Conservation (phyloP, 2,797 vertebrate genomes). For the Malurus leucopterus region DNA sequence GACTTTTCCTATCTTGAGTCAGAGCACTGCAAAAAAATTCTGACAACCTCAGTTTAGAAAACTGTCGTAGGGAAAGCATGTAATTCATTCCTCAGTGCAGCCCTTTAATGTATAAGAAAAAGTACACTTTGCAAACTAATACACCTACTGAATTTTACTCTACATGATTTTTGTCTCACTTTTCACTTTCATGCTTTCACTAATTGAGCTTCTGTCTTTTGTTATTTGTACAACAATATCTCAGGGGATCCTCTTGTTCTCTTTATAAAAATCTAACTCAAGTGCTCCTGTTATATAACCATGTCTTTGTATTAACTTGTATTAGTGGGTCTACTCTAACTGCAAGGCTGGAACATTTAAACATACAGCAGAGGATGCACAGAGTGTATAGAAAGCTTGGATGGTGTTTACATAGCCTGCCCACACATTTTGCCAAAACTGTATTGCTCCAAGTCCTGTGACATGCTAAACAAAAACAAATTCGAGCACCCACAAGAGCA, state of each 20-base stretch:
- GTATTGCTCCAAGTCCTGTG: not conserved
- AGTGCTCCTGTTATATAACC: not conserved
- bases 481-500: not conserved
- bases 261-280: not conserved
- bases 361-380: not conserved
- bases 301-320: not conserved
- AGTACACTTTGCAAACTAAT: not conserved
- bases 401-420: constrained; percentile 12
- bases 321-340: not conserved
- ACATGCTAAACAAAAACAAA: constrained; percentile 27
- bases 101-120: not conserved
- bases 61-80: not conserved
- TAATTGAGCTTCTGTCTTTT: constrained; percentile 23
- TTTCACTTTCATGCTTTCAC: not conserved
- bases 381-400: not conserved
- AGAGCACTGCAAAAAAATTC: constrained; percentile 25
- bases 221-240: constrained; percentile 28
- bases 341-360: not conserved
- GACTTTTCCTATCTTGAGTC: not conserved
- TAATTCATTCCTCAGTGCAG: not conserved
- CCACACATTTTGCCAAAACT: constrained; percentile 5
- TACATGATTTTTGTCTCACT: not conserved
- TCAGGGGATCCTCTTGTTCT: not conserved
- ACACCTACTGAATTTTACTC: not conserved
- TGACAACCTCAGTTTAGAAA: constrained; percentile 36